A percentile compares a stretch with the other conserved stretches of the same genome.
Conservation (phyloP, 2,113 vertebrate species). For the Hepsetus odoe region DNA sequence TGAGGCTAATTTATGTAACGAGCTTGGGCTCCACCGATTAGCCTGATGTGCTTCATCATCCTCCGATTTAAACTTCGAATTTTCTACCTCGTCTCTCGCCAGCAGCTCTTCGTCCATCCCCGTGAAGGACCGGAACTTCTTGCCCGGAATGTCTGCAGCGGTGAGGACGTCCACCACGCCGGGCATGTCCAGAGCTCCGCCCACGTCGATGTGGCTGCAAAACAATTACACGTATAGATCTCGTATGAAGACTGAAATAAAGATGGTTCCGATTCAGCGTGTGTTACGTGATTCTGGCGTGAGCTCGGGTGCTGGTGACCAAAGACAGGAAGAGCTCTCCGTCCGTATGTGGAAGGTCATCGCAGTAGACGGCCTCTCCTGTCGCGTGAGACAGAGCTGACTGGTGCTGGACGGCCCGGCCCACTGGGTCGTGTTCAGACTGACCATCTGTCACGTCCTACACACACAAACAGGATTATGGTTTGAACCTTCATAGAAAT, state of each 20-base stretch:
- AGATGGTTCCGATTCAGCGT: too few relatives aligned
- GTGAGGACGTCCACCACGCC: constrained; percentile 76
- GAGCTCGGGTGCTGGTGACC: constrained; percentile 85
- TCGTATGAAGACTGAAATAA: too few relatives aligned
- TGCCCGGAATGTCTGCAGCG: constrained; percentile 73
- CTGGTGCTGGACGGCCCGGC: constrained; percentile 84
- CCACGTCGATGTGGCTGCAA: constrained; percentile 68
- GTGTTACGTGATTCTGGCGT: constrained; percentile 84
- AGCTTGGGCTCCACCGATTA: too few relatives aligned
- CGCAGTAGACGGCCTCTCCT: constrained; percentile 87
- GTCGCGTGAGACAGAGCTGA: constrained; percentile 86
- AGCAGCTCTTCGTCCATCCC: constrained; percentile 68
- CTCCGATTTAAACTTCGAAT: too few relatives aligned
- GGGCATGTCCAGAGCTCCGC: constrained; percentile 67
- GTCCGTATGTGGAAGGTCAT: constrained; percentile 81
- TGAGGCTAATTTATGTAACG: too few relatives aligned
- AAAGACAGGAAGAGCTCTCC: constrained; percentile 84
- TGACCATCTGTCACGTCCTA: constrained; percentile 76
- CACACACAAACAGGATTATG: neutral
- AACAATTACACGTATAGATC: too few relatives aligned
- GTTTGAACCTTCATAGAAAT: too few relatives aligned
- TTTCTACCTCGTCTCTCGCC: constrained; percentile 64
- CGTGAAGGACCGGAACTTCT: constrained; percentile 48
- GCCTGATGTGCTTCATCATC: too few relatives aligned
- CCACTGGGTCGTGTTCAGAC: constrained; percentile 80